These are phyloP conservation scores for Chloebia gouldiae DNA, from an alignment of 2,113 vertebrate genomes.

Conservation along the genomic window DNA sequence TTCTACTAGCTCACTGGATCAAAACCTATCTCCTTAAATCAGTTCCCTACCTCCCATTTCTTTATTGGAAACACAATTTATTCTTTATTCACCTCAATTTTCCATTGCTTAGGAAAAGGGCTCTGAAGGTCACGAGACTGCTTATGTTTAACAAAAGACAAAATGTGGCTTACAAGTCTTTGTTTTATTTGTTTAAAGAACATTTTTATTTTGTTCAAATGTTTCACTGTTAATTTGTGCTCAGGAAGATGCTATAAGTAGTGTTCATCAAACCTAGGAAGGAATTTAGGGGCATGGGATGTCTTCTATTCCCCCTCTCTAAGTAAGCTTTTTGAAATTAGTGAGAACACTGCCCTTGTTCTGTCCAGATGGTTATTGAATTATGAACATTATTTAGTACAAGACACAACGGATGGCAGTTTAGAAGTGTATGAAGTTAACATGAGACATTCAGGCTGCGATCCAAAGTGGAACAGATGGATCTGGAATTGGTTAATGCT, in stretches of 20 bases:
- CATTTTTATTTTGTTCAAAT: not conserved
- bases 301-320: not conserved
- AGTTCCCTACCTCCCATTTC: not conserved
- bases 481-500: constrained; percentile 39
- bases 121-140: not conserved
- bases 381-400: not conserved
- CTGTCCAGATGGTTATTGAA: not conserved
- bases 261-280: not conserved
- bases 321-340: not conserved
- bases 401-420: not conserved
- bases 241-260: not conserved
- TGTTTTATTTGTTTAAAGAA: not conserved
- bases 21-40: constrained; percentile 14
- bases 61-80: not conserved
- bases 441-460: constrained; percentile 20
- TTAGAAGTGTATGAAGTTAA: not conserved
- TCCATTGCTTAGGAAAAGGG: not conserved
- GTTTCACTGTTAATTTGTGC: not conserved
- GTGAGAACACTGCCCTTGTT: not conserved
- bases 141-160: not conserved
- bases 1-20: not conserved
- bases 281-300: not conserved
- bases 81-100: not conserved
- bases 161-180: not conserved
- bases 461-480: constrained; percentile 46